Percentiles rank a stretch among this genome's conserved stretches.
Evolutionary conservation across 1,140 invertebrate species (phyloP).

Genomic region (Trachymyrmex cornetzi): DNA sequence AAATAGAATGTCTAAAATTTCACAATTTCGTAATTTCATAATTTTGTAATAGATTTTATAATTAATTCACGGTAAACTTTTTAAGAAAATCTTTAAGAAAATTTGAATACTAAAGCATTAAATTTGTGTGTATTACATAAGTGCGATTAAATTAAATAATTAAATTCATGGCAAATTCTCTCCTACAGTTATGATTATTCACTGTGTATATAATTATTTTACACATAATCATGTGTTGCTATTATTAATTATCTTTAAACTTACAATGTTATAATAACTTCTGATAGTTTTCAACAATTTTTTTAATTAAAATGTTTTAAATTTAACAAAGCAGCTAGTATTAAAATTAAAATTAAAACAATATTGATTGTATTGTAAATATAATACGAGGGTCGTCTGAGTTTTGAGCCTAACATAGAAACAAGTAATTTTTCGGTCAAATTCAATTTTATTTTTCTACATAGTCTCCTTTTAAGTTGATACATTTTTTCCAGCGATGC

Average conservation of each 20-base stretch:
- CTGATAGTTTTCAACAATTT: neutral
- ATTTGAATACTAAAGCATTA: neutral
- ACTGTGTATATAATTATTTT: neutral
- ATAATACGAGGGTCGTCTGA: no score
- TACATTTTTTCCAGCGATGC: no score
- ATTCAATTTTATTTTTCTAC: no score
- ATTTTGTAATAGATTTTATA: constrained; percentile 26
- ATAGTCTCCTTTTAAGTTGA: no score
- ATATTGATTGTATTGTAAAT: neutral
- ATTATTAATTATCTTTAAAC: constrained; percentile 7
- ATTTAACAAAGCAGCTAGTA: neutral
- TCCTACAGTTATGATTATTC: neutral
- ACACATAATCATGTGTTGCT: neutral
- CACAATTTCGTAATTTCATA: neutral
- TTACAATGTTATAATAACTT: constrained; percentile 1
- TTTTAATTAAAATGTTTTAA: neutral
- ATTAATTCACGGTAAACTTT: neutral
- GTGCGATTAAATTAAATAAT: neutral
- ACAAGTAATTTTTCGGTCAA: no score
- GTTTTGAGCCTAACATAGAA: no score
- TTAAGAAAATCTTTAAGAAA: neutral
- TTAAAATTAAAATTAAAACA: neutral
- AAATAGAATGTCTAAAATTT: neutral
- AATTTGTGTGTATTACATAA: neutral
- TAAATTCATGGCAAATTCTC: neutral